Conservation (phyloP, 2,113 vertebrate genomes). For the Oncorhynchus nerka region DNA sequence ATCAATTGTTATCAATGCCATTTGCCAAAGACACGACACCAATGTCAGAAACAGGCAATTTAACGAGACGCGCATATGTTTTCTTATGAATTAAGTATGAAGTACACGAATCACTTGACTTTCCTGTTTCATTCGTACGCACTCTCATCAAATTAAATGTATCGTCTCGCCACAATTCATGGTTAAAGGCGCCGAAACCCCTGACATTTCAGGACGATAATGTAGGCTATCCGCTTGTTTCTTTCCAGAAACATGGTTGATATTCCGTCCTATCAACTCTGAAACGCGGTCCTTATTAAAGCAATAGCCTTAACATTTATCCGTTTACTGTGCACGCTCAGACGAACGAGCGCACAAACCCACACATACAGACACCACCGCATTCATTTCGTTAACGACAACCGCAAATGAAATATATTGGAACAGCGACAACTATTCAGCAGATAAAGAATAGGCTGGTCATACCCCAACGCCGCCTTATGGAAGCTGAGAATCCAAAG, state of each 20-base stretch:
- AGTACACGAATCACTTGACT: slow-evolving; percentile 1
- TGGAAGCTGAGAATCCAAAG: slow-evolving; percentile 14
- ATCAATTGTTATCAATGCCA: not conserved
- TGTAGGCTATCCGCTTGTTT: not conserved
- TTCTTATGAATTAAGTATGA: not conserved
- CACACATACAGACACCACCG: slow-evolving; percentile 6
- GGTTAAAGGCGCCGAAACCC: not conserved
- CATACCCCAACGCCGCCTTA: slow-evolving; percentile 34
- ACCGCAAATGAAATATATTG: not conserved
- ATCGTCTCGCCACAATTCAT: not conserved
- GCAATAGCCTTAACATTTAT: slow-evolving; percentile 17
- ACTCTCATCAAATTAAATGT: not conserved
- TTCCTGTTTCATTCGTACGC: not conserved
- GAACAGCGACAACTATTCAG: not conserved
- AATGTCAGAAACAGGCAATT: slow-evolving; percentile 9
- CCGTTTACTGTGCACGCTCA: slow-evolving; percentile 44
- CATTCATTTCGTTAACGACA: slow-evolving; percentile 24
- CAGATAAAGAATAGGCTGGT: not conserved
- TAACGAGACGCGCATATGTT: not conserved
- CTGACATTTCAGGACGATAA: not conserved
- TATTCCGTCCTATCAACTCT: not conserved
- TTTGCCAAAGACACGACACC: not conserved
- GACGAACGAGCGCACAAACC: not conserved
- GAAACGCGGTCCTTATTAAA: not conserved
- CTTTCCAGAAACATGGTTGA: not conserved